Evolutionary conservation across 2,888 invertebrate genomes (phyloP).

Genomic region (Synergus umbraculus): DNA sequence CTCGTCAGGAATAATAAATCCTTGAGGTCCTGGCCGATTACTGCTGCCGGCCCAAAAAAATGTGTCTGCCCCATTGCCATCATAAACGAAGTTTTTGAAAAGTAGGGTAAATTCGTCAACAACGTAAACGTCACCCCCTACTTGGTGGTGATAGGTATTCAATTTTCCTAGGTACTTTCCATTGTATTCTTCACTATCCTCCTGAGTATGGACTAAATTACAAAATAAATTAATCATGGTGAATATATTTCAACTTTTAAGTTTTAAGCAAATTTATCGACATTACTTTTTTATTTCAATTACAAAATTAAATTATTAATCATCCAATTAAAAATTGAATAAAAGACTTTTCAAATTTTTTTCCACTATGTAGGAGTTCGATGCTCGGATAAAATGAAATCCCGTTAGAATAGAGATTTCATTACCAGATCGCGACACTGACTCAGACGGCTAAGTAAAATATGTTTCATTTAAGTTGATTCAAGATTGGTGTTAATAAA

Average conservation of each 20-base stretch:
- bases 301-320: no score
- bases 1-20: constrained; percentile 94
- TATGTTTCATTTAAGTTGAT: background rate
- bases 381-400: constrained; percentile 22
- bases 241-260: no score
- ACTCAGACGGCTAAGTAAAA: constrained; percentile 15
- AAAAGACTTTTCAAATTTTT: background rate
- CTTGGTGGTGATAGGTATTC: constrained; percentile 95
- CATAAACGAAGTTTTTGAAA: constrained; percentile 90
- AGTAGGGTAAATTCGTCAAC: constrained; percentile 91
- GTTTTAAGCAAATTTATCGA: no score
- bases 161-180: constrained; percentile 91
- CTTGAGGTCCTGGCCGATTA: constrained; percentile 92
- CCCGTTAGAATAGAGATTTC: constrained; percentile 52
- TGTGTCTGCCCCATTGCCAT: constrained; percentile 93
- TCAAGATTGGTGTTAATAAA: background rate
- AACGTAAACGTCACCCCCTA: constrained; percentile 92
- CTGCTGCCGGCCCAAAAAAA: constrained; percentile 96
- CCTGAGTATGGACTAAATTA: constrained; percentile 71
- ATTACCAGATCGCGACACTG: constrained; percentile 45
- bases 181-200: constrained; percentile 86
- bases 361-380: background rate
- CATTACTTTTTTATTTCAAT: no score
- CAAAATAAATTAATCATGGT: background rate
- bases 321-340: no score